Base-by-base conservation (phyloP, 1,140 invertebrate species). In the Arctopsyche grandis region DNA sequence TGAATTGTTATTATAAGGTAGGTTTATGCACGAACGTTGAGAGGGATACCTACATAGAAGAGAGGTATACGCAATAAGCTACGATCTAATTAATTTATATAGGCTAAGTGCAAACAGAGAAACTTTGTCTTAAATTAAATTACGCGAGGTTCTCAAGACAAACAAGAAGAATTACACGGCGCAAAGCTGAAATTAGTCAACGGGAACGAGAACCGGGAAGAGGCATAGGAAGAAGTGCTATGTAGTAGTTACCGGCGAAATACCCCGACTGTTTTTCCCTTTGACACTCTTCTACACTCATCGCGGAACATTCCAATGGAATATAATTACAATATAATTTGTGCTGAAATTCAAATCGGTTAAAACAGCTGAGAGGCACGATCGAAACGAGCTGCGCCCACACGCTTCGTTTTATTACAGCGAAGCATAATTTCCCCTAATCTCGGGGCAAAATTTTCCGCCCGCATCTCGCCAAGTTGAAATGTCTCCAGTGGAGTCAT, bases 111-210 rank as follows among this genome's bases (percentile, higher is more conserved):
- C 38, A 44, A 71, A 71, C 38, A 22, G 38, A 16, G 21, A 48
- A 71, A 71, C 38, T 48, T 71, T 48, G 38, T 46, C 69, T 46
- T 16, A 46, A 71, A 71, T 71, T 71, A 71, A 71, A 71, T 71
- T 71, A 71, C 9, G 19, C 10, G 14, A 48, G 38, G 9, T 71
- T 71, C 43, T 21, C 29, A 48, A 71, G 24, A 71, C 69, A 71
- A 71, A 71, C 69, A 71, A 69, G 66, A 69, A 69, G 66, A 69
- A 69, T 69, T 69, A 69, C 66, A 69, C 14, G 69, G 43, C 69
- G 16, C 10, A 48, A 71, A 48, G 69, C 43, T 21, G 21, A 71
- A 71, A 71, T 71, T 46, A 46, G 16, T 44, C 66, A 44, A 38
- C 19, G 60, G 60, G 24, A 21, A 12, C 7, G 19, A 5, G 12